phyloP scores from a whole-genome alignment of 2,888 invertebrate species.

The Rotaria magnacalcarata region DNA sequence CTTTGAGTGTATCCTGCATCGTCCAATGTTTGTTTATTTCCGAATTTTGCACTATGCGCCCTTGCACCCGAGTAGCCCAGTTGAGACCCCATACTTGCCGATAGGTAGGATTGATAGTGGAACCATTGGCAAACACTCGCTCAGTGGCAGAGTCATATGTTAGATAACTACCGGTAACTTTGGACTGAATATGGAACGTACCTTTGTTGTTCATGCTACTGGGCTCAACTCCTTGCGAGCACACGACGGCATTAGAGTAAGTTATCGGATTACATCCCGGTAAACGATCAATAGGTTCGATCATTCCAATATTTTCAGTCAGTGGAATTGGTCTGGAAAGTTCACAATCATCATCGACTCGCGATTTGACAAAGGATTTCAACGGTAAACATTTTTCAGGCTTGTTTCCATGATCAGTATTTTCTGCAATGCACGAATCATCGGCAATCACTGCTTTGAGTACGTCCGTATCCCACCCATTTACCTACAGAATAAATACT shows the following conservation, averaged over 20 bases:
- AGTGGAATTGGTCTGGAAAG: background rate
- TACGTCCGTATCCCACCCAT: background rate
- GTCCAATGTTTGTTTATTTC: conserved; percentile 1
- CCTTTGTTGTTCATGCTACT: background rate
- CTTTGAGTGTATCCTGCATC: background rate
- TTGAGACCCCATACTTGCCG: background rate
- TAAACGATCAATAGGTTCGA: background rate
- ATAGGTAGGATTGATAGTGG: background rate
- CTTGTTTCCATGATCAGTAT: background rate
- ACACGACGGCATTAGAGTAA: background rate
- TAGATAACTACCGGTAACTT: background rate
- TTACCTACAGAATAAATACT: background rate
- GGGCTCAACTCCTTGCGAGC: background rate
- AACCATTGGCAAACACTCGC: background rate
- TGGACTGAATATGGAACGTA: conserved; percentile 17
- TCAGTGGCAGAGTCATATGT: background rate
- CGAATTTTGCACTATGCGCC: background rate
- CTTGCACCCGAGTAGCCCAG: background rate
- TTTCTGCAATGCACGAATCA: background rate
- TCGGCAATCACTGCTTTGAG: background rate
- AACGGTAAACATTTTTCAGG: background rate
- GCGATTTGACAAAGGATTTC: background rate
- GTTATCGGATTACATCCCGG: background rate
- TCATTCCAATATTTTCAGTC: background rate
- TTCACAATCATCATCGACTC: background rate